Evolutionary conservation across 2,888 invertebrate species (phyloP).

Genomic region (Tenodera sinensis): DNA sequence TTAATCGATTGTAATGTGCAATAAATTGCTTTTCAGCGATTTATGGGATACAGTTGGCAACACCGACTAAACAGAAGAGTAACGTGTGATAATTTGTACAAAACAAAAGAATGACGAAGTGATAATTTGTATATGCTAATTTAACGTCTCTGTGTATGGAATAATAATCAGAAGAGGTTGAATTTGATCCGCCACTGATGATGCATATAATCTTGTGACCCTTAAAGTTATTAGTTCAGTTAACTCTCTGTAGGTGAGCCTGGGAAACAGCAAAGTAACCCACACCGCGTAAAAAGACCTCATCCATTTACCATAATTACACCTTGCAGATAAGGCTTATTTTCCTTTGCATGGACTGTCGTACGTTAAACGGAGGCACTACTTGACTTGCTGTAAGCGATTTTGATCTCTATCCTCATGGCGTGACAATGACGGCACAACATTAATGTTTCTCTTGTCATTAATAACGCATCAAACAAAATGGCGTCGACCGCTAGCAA

Average conservation of each 20-base stretch:
- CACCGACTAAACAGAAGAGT: too few relatives aligned
- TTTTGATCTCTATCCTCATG: slow-evolving; percentile 13
- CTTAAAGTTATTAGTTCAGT: neutral
- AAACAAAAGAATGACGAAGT: too few relatives aligned
- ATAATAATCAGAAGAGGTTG: neutral
- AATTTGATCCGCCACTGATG: neutral
- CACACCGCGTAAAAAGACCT: neutral
- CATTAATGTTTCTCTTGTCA: slow-evolving; percentile 21
- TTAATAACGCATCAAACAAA: slow-evolving; percentile 30
- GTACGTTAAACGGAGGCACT: neutral
- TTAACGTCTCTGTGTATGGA: too few relatives aligned
- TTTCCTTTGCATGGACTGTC: neutral
- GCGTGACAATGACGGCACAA: slow-evolving; percentile 14
- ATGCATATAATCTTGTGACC: neutral
- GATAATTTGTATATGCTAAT: too few relatives aligned
- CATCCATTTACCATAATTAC: slow-evolving; percentile 3
- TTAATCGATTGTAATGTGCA: too few relatives aligned
- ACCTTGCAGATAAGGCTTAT: neutral
- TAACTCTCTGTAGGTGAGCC: neutral
- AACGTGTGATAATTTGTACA: too few relatives aligned
- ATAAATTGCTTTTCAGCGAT: too few relatives aligned
- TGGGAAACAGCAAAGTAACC: neutral
- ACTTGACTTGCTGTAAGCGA: slow-evolving; percentile 5
- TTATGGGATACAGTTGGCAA: too few relatives aligned
- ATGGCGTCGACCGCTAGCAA: slow-evolving; percentile 27